A percentile compares a stretch with the other conserved stretches of the same genome.
These are phyloP conservation scores for Gallinago jamesoni DNA, from an alignment of 2,113 vertebrate species.

Conservation along the genomic window DNA sequence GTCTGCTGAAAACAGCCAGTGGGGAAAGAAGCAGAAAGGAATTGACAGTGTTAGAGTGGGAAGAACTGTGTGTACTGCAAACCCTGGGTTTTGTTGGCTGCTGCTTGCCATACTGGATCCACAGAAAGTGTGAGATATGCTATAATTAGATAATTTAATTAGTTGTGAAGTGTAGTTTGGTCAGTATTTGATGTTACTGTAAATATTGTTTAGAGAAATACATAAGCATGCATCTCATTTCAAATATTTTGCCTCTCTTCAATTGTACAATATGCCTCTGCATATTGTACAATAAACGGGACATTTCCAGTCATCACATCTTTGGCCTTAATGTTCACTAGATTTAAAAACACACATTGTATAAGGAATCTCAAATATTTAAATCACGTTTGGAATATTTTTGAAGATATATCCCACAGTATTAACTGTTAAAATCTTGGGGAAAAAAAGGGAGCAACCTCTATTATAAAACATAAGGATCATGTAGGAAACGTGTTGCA, in stretches of 20 bases:
- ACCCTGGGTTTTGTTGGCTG: not conserved
- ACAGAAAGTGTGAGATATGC: not conserved
- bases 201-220: not conserved
- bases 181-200: not conserved
- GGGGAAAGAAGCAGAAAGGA: not conserved
- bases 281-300: not conserved
- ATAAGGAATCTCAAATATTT: not conserved
- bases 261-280: not conserved
- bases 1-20: not conserved
- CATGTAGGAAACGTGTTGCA: not conserved
- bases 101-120: not conserved
- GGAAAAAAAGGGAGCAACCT: not conserved
- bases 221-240: not conserved
- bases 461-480: not conserved
- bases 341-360: not conserved
- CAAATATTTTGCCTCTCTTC: not conserved
- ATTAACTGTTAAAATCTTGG: not conserved
- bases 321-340: not conserved
- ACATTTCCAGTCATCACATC: not conserved
- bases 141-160: not conserved
- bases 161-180: not conserved
- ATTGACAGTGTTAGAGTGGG: fast-evolving
- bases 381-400: not conserved
- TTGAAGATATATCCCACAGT: not conserved
- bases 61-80: not conserved